phyloP scores from a whole-genome alignment of 2,888 invertebrate genomes.

The Drosophila sordidula region DNA sequence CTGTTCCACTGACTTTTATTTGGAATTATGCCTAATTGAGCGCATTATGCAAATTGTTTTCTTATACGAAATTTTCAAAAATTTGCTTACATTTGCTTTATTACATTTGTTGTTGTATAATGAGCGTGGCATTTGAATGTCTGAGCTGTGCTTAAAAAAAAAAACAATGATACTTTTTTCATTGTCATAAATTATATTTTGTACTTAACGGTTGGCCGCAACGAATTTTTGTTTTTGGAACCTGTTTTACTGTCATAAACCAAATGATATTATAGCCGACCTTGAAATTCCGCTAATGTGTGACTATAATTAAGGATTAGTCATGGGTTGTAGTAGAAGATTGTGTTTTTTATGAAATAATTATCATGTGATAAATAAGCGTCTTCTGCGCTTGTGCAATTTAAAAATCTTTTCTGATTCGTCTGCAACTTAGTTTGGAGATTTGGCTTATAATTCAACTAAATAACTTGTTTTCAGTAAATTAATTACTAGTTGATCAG shows the following conservation, averaged over 20 bases:
- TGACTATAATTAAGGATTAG: conserved; percentile 33
- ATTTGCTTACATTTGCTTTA: conserved; percentile 2
- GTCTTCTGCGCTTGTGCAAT: background rate
- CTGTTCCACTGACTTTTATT: conserved; percentile 18
- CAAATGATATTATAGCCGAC: conserved; percentile 13
- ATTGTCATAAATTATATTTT: conserved; percentile 24
- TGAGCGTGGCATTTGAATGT: conserved; percentile 15
- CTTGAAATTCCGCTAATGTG: conserved; percentile 32
- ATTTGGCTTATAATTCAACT: no score
- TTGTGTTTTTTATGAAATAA: background rate
- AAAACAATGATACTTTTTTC: conserved; percentile 12
- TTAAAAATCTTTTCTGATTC: background rate
- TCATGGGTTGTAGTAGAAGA: conserved; percentile 3
- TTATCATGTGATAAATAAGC: conserved; percentile 1
- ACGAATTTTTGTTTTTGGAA: conserved; percentile 26
- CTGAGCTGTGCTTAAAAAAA: conserved; percentile 49
- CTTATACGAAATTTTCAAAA: conserved; percentile 11
- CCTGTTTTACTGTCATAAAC: conserved; percentile 19
- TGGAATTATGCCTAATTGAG: conserved; percentile 38
- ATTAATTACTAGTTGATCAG: no score
- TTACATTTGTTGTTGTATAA: background rate
- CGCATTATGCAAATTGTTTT: conserved; percentile 49
- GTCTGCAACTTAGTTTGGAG: no score
- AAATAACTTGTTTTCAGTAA: no score
- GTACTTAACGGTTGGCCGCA: conserved; percentile 18